These are phyloP conservation scores for Tetragonisca angustula DNA, from an alignment of 2,888 invertebrate species.

Conservation along the genomic window DNA sequence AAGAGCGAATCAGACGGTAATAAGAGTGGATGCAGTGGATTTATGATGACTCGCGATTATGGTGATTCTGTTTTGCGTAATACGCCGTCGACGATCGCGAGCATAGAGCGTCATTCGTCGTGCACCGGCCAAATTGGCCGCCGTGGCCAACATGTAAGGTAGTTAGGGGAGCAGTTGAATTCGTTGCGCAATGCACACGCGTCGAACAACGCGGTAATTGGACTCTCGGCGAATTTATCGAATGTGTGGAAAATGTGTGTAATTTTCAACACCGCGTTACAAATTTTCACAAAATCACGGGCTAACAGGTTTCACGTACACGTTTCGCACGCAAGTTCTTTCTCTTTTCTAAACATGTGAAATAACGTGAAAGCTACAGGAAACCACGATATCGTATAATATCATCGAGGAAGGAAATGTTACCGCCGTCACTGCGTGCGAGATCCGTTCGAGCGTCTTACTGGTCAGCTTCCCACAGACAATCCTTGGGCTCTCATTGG, in stretches of 20 bases:
- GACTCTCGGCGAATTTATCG: background rate
- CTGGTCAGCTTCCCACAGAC: background rate
- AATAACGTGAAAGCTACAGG: background rate
- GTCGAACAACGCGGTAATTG: background rate
- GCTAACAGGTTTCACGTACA: background rate
- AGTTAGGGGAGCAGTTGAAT: conserved; percentile 1
- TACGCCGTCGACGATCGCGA: background rate
- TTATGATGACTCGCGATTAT: background rate
- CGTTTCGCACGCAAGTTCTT: background rate
- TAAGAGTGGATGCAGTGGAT: background rate
- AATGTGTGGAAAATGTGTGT: background rate
- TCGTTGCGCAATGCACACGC: background rate
- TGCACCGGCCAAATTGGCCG: background rate
- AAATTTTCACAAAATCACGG: conserved; percentile 2
- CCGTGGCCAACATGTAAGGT: background rate
- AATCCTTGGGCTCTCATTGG: background rate
- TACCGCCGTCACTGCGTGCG: background rate
- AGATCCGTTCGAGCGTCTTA: background rate
- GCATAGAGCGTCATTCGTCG: background rate
- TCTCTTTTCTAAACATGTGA: background rate
- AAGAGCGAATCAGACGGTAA: background rate
- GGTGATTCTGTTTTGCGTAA: background rate
- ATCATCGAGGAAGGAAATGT: background rate
- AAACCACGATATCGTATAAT: too few species aligned
- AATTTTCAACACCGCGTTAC: background rate